phyloP scores from a whole-genome alignment of 2,888 invertebrate species.

The Diloba caeruleocephala region DNA sequence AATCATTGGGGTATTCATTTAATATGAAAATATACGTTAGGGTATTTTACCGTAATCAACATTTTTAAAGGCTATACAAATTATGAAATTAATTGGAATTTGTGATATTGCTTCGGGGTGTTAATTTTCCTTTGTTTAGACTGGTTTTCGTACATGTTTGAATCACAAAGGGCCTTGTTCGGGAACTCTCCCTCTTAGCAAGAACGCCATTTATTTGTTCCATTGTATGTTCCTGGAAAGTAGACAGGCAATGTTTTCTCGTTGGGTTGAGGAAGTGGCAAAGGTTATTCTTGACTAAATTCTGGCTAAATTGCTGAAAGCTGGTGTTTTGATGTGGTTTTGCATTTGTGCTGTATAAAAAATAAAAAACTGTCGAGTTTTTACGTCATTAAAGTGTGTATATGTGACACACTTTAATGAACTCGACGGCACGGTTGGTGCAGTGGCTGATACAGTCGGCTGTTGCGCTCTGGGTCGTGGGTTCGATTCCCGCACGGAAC shows the following conservation, averaged over 20 bases:
- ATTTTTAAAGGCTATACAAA: conserved; percentile 42
- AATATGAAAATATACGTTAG: conserved; percentile 13
- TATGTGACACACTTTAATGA: too few species aligned
- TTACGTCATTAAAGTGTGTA: too few species aligned
- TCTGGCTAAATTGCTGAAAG: too few species aligned
- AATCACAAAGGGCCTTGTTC: conserved; percentile 45
- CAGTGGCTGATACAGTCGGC: too few species aligned
- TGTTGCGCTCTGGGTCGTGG: too few species aligned
- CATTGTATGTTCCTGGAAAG: background rate
- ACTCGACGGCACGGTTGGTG: too few species aligned
- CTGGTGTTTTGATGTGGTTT: too few species aligned
- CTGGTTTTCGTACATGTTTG: conserved; percentile 34
- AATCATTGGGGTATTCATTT: conserved; percentile 8
- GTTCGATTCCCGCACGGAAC: too few species aligned
- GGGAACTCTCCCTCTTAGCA: conserved; percentile 29
- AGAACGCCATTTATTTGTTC: conserved; percentile 41
- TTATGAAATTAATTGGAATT: conserved; percentile 56
- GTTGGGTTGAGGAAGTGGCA: conserved; percentile 3
- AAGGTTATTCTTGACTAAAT: conserved; percentile 7
- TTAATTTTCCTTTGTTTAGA: conserved; percentile 56
- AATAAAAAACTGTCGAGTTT: too few species aligned
- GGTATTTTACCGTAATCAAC: conserved; percentile 12
- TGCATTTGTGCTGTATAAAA: too few species aligned
- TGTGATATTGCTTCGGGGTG: conserved; percentile 34
- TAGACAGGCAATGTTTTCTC: conserved; percentile 18